These are phyloP conservation scores for Fratercula arctica DNA, from an alignment of 2,797 vertebrate species.

Conservation along the genomic window DNA sequence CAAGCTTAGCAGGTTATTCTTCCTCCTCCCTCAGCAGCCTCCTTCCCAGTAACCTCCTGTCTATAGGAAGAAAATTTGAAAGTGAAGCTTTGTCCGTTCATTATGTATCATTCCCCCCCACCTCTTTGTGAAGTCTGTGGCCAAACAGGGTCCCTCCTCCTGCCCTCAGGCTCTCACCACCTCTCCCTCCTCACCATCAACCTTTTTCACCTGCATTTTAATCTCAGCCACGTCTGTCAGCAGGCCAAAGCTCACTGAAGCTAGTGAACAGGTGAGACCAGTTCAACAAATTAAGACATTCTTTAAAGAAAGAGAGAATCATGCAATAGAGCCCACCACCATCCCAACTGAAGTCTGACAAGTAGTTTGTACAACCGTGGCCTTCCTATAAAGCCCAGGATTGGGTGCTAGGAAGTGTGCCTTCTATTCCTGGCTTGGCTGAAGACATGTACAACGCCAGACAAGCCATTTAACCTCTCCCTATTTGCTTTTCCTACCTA, in stretches of 20 bases:
- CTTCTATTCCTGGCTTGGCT: background rate
- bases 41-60: background rate
- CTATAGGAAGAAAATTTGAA: background rate
- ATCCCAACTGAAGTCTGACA: background rate
- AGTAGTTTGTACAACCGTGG: background rate
- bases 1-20: background rate
- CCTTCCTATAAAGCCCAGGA: background rate
- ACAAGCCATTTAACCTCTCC: background rate
- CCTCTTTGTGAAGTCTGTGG: constrained; percentile 21
- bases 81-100: constrained; percentile 14
- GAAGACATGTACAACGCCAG: background rate
- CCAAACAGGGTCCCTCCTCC: background rate
- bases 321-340: rapidly evolving
- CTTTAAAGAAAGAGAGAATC: background rate
- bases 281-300: background rate
- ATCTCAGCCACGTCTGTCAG: background rate
- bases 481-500: background rate
- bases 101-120: background rate
- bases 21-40: background rate
- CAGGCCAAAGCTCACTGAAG: background rate
- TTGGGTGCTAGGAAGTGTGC: background rate
- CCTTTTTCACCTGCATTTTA: background rate
- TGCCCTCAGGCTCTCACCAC: background rate
- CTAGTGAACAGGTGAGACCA: background rate
- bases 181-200: background rate